These are phyloP conservation scores for Chrysomela aeneicollis DNA, from an alignment of 2,888 invertebrate genomes.

Conservation along the genomic window DNA sequence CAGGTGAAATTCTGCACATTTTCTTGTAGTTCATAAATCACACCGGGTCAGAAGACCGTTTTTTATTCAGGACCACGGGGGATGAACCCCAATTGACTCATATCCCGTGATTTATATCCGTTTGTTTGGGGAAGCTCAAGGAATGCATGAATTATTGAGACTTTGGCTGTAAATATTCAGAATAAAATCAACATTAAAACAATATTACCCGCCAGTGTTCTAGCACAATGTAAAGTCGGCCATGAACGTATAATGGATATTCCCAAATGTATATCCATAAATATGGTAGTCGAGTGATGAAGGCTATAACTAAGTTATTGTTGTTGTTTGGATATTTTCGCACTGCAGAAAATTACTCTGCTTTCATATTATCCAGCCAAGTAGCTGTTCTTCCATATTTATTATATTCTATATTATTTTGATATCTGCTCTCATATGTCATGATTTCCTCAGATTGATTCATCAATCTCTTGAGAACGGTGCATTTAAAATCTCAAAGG, in stretches of 20 bases:
- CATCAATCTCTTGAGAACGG: too few relatives aligned
- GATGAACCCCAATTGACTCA: not conserved
- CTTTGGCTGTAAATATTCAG: not conserved
- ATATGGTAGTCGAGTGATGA: slow-evolving; percentile 29
- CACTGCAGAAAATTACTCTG: too few relatives aligned
- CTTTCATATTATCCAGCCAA: too few relatives aligned
- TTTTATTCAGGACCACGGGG: not conserved
- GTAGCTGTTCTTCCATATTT: too few relatives aligned
- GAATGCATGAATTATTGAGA: not conserved
- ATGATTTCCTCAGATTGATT: too few relatives aligned
- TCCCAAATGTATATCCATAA: slow-evolving; percentile 33
- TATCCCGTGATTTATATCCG: not conserved
- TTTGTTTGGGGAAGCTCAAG: not conserved
- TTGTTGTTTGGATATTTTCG: too few relatives aligned
- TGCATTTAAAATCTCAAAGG: too few relatives aligned
- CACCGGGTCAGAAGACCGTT: not conserved
- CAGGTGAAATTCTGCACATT: too few relatives aligned
- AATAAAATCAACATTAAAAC: not conserved
- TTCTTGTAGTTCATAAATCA: too few relatives aligned
- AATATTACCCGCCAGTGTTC: slow-evolving; percentile 7
- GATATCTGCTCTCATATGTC: too few relatives aligned
- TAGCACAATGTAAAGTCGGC: slow-evolving; percentile 10
- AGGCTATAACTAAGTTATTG: slow-evolving; percentile 37
- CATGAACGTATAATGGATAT: slow-evolving; percentile 26
- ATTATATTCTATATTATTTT: too few relatives aligned